Evolutionary conservation across 2,888 invertebrate genomes (phyloP).

Genomic region (Netelia inedita): DNA sequence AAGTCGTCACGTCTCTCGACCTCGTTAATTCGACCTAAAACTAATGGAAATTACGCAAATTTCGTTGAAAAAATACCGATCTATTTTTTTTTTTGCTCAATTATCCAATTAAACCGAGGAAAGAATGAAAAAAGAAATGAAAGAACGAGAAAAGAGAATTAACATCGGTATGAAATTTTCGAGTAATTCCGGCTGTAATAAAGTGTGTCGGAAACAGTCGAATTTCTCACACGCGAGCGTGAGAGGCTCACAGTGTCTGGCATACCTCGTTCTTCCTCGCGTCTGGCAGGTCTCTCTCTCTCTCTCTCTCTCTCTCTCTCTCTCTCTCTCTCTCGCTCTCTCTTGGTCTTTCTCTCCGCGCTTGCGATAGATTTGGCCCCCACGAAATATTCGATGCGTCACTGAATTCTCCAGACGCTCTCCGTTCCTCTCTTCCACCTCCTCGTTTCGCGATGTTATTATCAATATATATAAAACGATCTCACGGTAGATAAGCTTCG

Average conservation of each 20-base stretch:
- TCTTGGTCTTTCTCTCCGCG: constrained; percentile 7
- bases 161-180: not conserved
- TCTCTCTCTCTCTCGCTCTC: constrained; percentile 20
- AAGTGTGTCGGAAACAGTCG: constrained; percentile 22
- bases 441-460: constrained; percentile 38
- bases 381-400: constrained; percentile 59
- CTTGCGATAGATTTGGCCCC: constrained; percentile 52
- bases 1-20: too few species aligned
- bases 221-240: constrained; percentile 45
- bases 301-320: constrained; percentile 19
- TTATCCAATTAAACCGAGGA: not conserved
- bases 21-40: too few species aligned
- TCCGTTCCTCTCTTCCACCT: constrained; percentile 46
- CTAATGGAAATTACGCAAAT: not conserved
- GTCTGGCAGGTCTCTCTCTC: constrained; percentile 58
- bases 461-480: constrained; percentile 22
- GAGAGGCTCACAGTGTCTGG: constrained; percentile 45
- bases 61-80: not conserved
- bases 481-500: constrained; percentile 45
- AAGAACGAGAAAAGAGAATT: not conserved
- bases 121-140: not conserved
- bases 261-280: constrained; percentile 48
- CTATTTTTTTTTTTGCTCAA: not conserved
- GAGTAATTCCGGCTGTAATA: constrained; percentile 9
- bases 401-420: constrained; percentile 60